phyloP scores from a whole-genome alignment of 2,113 vertebrate species.

The Microcebus jonahi region DNA sequence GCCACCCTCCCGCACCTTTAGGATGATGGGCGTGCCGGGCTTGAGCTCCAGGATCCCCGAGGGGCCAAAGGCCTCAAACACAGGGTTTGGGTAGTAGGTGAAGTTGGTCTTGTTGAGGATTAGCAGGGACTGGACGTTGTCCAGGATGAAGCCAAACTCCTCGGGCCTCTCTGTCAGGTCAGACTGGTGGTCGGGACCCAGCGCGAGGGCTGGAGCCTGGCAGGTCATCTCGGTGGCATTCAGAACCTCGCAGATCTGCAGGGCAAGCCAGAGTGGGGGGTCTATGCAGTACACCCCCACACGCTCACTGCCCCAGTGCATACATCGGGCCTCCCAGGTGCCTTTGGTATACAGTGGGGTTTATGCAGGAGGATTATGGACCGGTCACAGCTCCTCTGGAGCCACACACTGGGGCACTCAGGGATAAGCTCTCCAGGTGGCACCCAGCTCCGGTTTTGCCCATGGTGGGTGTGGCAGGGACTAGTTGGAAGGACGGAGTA shows the following conservation, averaged over 20 bases:
- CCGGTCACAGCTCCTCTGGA: no score
- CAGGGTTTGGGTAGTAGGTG: conserved; percentile 96
- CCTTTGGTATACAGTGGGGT: fast-evolving
- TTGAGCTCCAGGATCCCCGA: conserved; percentile 96
- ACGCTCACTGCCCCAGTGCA: fast-evolving
- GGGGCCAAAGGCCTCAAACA: conserved; percentile 93
- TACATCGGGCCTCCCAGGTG: fast-evolving
- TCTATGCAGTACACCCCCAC: fast-evolving
- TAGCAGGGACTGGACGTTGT: conserved; percentile 93
- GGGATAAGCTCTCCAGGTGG: background rate
- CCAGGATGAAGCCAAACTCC: conserved; percentile 98
- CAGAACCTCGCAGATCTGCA: conserved; percentile 92
- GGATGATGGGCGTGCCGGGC: conserved; percentile 96
- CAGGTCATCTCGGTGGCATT: conserved; percentile 95
- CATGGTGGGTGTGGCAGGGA: fast-evolving
- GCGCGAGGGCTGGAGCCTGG: conserved; percentile 92
- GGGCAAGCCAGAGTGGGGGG: background rate
- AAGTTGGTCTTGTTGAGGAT: conserved; percentile 96
- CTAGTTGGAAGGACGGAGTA: background rate
- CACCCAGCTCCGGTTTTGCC: background rate
- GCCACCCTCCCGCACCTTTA: conserved; percentile 89
- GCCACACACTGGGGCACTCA: background rate
- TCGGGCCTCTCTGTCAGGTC: conserved; percentile 92
- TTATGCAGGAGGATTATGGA: fast-evolving
- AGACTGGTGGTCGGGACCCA: conserved; percentile 88